phyloP scores from a whole-genome alignment of 2,888 invertebrate genomes.

The Mongoloraphidia duomilia region DNA sequence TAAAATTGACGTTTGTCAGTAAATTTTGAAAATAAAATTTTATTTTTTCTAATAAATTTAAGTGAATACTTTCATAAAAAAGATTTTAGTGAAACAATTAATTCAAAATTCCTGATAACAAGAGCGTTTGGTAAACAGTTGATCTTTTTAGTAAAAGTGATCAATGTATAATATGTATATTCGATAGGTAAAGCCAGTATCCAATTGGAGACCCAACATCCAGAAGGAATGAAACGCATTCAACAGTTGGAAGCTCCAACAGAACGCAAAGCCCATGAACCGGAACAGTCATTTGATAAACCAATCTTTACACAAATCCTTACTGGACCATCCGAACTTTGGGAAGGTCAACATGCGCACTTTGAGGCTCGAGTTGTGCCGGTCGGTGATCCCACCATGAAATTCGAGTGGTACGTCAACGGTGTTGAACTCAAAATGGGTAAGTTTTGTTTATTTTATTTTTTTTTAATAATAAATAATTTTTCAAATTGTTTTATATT shows the following conservation, averaged over 20 bases:
- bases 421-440: constrained; percentile 87
- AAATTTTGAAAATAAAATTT: too few relatives aligned
- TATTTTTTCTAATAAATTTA: too few relatives aligned
- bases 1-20: too few relatives aligned
- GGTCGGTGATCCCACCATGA: constrained; percentile 82
- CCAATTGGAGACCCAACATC: constrained; percentile 81
- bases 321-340: constrained; percentile 76
- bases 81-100: too few relatives aligned
- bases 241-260: constrained; percentile 69
- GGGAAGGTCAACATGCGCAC: constrained; percentile 84
- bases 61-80: too few relatives aligned
- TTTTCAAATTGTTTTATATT: too few relatives aligned
- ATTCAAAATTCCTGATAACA: too few relatives aligned
- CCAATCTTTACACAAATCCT: constrained; percentile 83
- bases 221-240: constrained; percentile 83
- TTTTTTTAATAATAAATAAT: background rate
- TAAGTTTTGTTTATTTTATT: constrained; percentile 23
- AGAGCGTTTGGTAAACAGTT: too few relatives aligned
- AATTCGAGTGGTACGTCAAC: constrained; percentile 93
- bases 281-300: constrained; percentile 73
- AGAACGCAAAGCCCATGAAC: constrained; percentile 53
- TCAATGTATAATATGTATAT: background rate
- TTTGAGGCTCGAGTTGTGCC: constrained; percentile 86
- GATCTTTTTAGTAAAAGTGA: background rate
- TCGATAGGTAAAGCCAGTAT: constrained; percentile 66